Evolutionary conservation across 2,888 invertebrate species (phyloP), one percentile per base, ranked within the genome.

Genomic region (Hoplodrina ambigua): DNA sequence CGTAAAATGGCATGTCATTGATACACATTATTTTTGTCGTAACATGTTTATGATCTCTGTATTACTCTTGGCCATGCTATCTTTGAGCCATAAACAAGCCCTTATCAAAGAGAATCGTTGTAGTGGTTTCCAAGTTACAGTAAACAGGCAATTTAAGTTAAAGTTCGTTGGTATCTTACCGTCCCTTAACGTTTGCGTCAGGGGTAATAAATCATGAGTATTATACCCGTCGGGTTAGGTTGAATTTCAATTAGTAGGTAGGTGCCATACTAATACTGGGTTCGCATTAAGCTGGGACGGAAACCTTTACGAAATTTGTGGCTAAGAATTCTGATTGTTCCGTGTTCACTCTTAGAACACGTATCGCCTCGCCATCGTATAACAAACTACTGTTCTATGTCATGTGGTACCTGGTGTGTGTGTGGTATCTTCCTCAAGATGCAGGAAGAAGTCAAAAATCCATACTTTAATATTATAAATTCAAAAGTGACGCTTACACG

Each of bases 141-240:
- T 59, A 44, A 55, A n/a, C 58, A 37, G 17, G 49, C 54, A 25
- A 46, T 75, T 58, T 37, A 75, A 67, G 54, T 59, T 67, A 11
- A 55, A 59, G 17, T 68, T 49, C 4, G 49, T 50, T 55, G 54
- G 20, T 58, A 66, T 33, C n/a, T 41, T 30, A 8, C 17, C 25
- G 25, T 17, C 54, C 58, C 54, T 25, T 55, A 44, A 44, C 13
- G 44, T 25, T 59, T 30, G 55, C 55, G 50, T 4, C 19, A 19
- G 49, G 50, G 46, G 49, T 49, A 69, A 75, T 75, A 75, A 74
- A 61, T 74, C 53, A 57, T 33, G 33, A 53, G 41, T 61, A 44
- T 59, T 59, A 54, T 54, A 41, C 33, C 41, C 30, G 52, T 68
- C 13, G 69, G 30, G 41, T 61, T 44, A 17, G 13, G 30, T 69